Conservation (phyloP, 2,797 vertebrate genomes). For the Peromyscus nudipes region DNA sequence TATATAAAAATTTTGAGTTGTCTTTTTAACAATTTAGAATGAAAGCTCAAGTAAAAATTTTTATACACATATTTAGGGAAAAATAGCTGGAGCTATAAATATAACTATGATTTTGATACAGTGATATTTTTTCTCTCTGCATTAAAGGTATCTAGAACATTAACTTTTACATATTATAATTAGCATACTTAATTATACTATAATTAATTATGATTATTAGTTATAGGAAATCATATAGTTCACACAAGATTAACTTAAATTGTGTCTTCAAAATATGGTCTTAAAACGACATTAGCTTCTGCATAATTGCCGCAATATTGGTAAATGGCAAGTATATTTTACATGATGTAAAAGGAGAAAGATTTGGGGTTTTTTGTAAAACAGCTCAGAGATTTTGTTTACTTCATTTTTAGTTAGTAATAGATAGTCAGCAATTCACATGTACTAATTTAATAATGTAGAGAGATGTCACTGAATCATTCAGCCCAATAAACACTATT, state of each 20-base stretch:
- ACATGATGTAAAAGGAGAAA: not conserved
- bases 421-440: not conserved
- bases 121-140: not conserved
- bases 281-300: not conserved
- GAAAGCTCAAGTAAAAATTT: not conserved
- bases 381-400: constrained; percentile 19
- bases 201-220: not conserved
- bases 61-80: not conserved
- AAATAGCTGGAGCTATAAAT: not conserved
- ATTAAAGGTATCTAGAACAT: constrained; percentile 31
- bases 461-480: not conserved
- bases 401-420: constrained; percentile 52
- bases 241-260: constrained; percentile 39
- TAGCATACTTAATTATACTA: not conserved
- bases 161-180: not conserved
- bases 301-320: not conserved
- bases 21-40: constrained; percentile 33
- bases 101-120: not conserved
- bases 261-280: constrained; percentile 11
- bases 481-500: not conserved
- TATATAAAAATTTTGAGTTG: not conserved
- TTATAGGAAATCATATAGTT: constrained; percentile 47
- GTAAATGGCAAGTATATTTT: not conserved
- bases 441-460: constrained; percentile 6
- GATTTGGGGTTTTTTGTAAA: not conserved